Conservation (phyloP, 2,797 vertebrate species). For the Cephalopachus bancanus region DNA sequence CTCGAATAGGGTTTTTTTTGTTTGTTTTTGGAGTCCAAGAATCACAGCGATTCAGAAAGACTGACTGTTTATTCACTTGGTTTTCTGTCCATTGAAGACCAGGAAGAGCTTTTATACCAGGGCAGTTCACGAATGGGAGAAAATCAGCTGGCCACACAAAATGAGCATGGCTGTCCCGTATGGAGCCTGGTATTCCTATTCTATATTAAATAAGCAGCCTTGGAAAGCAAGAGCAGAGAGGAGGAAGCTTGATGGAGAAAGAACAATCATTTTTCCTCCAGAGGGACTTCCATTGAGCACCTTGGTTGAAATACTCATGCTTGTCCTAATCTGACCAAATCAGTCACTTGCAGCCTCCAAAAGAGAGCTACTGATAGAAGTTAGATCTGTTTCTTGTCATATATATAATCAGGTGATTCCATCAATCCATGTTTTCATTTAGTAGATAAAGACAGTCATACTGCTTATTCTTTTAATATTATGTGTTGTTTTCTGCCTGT, state of each 20-base stretch:
- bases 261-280: neutral
- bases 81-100: neutral
- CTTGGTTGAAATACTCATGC: neutral
- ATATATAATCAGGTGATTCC: neutral
- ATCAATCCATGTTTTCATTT: neutral
- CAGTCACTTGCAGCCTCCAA: neutral
- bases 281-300: neutral
- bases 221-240: neutral
- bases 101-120: neutral
- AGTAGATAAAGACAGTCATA: neutral
- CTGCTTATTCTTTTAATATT: neutral
- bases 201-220: neutral
- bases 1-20: neutral
- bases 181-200: neutral
- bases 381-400: neutral
- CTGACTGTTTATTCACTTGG: neutral
- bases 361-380: neutral
- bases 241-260: neutral
- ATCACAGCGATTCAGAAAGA: slow-evolving; percentile 13
- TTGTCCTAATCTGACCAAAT: neutral
- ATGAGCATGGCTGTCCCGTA: neutral
- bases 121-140: neutral
- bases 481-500: neutral
- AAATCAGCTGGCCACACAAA: neutral
- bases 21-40: neutral